Percentiles rank a stretch among this genome's conserved stretches.
These are phyloP conservation scores for Stratiomys singularior DNA, from an alignment of 2,888 invertebrate genomes.

Conservation along the genomic window DNA sequence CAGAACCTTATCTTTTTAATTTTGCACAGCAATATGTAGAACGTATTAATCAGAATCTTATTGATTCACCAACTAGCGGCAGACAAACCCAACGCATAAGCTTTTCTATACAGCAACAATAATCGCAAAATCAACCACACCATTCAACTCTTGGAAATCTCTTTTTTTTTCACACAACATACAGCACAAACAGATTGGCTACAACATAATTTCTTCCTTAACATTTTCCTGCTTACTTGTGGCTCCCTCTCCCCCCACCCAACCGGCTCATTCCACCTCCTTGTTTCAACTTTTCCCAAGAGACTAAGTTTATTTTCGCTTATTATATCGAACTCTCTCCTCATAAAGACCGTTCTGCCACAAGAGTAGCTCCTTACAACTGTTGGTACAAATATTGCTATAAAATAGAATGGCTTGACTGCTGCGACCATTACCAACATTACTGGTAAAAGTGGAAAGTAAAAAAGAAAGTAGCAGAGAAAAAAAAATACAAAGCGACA, in stretches of 20 bases:
- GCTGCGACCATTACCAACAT: conserved; percentile 11
- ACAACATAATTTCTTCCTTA: background rate
- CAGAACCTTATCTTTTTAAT: no score
- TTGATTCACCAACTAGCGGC: no score
- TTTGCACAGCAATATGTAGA: no score
- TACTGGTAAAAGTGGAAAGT: background rate
- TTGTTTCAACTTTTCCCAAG: background rate
- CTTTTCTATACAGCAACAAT: no score
- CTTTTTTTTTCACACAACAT: no score
- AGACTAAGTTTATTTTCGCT: conserved; percentile 28
- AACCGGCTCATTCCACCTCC: no score
- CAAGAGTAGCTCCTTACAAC: conserved; percentile 41
- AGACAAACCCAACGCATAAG: no score
- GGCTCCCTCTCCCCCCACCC: no score
- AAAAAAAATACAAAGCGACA: background rate
- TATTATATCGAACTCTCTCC: conserved; percentile 33
- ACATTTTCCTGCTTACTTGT: background rate
- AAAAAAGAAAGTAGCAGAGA: background rate
- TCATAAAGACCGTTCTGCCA: conserved; percentile 16
- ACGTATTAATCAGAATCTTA: no score
- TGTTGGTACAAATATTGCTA: conserved; percentile 30
- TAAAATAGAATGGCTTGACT: conserved; percentile 16
- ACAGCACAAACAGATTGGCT: background rate
- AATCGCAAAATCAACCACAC: no score
- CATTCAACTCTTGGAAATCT: no score